Evolutionary conservation across 2,888 invertebrate genomes (phyloP).

Genomic region (Melanchra persicariae): DNA sequence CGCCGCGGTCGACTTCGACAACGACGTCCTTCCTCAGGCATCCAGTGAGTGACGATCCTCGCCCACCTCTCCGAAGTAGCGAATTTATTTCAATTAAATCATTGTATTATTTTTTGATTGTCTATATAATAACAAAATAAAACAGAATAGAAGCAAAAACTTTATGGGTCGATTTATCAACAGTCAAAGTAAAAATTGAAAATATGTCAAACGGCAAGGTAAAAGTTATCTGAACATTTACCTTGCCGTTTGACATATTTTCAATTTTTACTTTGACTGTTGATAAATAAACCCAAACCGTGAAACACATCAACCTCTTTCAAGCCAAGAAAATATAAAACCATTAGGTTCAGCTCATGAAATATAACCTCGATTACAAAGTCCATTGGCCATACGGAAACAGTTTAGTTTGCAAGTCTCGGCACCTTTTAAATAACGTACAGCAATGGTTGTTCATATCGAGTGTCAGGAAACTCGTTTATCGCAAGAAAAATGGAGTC

Average conservation of each 20-base stretch:
- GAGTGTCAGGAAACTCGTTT: slow-evolving; percentile 64
- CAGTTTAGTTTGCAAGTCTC: slow-evolving; percentile 12
- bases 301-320: neutral
- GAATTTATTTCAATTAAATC: too few relatives aligned
- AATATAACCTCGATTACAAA: slow-evolving; percentile 11
- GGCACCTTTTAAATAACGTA: slow-evolving; percentile 38
- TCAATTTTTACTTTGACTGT: too few relatives aligned
- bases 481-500: slow-evolving; percentile 73
- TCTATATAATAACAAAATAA: too few relatives aligned
- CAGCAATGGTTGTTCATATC: slow-evolving; percentile 52
- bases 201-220: too few relatives aligned
- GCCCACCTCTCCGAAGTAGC: too few relatives aligned
- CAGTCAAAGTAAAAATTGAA: too few relatives aligned
- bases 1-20: too few relatives aligned
- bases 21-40: too few relatives aligned
- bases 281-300: neutral
- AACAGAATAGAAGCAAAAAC: neutral
- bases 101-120: too few relatives aligned
- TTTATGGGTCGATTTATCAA: neutral
- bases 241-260: too few relatives aligned
- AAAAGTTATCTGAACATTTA: too few relatives aligned
- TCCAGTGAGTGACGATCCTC: too few relatives aligned
- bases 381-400: slow-evolving; percentile 17
- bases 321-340: neutral
- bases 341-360: neutral